Evolutionary conservation across 2,113 vertebrate genomes (phyloP).

Genomic region (Seriola aureovittata): DNA sequence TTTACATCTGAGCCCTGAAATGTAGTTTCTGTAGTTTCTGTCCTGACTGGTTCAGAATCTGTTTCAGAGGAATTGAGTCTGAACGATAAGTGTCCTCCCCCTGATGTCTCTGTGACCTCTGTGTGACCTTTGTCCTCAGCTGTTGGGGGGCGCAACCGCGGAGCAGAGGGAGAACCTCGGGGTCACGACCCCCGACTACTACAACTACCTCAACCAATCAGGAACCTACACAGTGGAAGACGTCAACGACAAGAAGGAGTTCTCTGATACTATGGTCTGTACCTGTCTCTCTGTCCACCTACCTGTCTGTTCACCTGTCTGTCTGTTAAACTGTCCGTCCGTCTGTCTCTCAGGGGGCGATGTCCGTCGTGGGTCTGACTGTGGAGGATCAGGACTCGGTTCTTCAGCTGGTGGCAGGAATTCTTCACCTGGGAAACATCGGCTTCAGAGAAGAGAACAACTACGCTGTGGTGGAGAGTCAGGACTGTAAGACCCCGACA

Average conservation of each 20-base stretch:
- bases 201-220: conserved; percentile 89
- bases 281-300: not conserved
- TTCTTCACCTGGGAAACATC: conserved; percentile 89
- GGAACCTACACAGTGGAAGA: conserved; percentile 87
- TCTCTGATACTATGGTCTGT: conserved; percentile 86
- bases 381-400: conserved; percentile 84
- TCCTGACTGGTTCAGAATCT: not conserved
- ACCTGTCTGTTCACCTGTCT: not conserved
- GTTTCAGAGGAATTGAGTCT: not conserved
- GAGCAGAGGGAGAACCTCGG: conserved; percentile 88
- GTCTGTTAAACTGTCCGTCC: not conserved
- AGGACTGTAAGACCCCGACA: conserved; percentile 81
- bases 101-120: not conserved
- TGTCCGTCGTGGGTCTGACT: conserved; percentile 86
- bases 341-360: conserved; percentile 80
- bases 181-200: conserved; percentile 87
- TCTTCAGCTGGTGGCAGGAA: conserved; percentile 86
- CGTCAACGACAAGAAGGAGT: conserved; percentile 86
- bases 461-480: conserved; percentile 87
- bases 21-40: no score
- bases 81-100: no score
- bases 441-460: conserved; percentile 87
- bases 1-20: no score
- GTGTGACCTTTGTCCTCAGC: conserved; percentile 67
- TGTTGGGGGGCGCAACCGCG: conserved; percentile 79